Percentiles rank a stretch among this genome's conserved stretches.
phyloP scores from a whole-genome alignment of 2,113 vertebrate species.

The Lamprologus sp. region DNA sequence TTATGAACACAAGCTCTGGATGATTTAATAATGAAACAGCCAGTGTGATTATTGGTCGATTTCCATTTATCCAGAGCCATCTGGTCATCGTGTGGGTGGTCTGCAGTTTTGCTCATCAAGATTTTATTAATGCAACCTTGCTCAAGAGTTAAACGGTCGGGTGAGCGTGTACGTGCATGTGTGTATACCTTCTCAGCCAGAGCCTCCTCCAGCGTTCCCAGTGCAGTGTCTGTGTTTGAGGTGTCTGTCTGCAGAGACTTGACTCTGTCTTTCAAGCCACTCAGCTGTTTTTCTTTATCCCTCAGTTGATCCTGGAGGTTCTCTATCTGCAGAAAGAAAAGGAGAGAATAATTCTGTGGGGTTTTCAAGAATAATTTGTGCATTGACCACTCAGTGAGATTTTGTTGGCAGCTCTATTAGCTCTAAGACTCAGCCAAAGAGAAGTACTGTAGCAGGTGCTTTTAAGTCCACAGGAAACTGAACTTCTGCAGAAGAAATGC shows the following conservation, averaged over 20 bases:
- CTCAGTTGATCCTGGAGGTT: slow-evolving; percentile 90
- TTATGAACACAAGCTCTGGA: neutral
- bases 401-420: neutral
- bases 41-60: slow-evolving; percentile 38
- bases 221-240: slow-evolving; percentile 87
- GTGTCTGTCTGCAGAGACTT: slow-evolving; percentile 91
- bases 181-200: slow-evolving; percentile 82
- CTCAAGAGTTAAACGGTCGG: slow-evolving; percentile 16
- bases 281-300: slow-evolving; percentile 93
- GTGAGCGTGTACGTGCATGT: neutral
- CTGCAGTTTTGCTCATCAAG: slow-evolving; percentile 13
- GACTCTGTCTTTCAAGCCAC: slow-evolving; percentile 85
- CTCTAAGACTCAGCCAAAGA: neutral
- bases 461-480: neutral
- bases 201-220: slow-evolving; percentile 89
- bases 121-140: slow-evolving; percentile 42
- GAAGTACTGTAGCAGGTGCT: neutral
- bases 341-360: neutral
- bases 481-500: neutral
- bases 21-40: slow-evolving; percentile 31
- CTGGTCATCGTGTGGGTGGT: slow-evolving; percentile 31
- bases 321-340: slow-evolving; percentile 74
- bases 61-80: slow-evolving; percentile 33
- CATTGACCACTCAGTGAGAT: neutral
- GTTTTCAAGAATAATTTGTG: neutral